These are phyloP conservation scores for Miichthys miiuy DNA, from an alignment of 2,797 vertebrate genomes.

Conservation along the genomic window DNA sequence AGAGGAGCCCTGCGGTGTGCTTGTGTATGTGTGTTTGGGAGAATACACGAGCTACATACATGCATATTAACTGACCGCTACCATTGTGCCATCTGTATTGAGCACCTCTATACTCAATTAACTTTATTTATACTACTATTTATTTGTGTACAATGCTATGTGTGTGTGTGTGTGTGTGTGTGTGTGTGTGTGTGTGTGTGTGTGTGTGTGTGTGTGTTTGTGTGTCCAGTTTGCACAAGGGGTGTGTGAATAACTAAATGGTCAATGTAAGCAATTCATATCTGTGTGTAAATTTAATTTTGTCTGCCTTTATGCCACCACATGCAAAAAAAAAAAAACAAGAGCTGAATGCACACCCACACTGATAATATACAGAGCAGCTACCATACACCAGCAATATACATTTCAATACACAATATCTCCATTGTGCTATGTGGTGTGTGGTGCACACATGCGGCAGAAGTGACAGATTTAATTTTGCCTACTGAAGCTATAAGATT, in stretches of 20 bases:
- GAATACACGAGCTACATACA: slow-evolving; percentile 28
- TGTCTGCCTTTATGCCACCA: slow-evolving; percentile 39
- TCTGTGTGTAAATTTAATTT: slow-evolving; percentile 43
- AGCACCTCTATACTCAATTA: slow-evolving; percentile 4
- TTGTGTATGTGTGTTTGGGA: slow-evolving; percentile 22
- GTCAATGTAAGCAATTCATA: slow-evolving; percentile 44
- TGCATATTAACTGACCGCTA: slow-evolving; percentile 50
- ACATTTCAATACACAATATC: slow-evolving; percentile 29
- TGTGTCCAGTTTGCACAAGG: slow-evolving; percentile 24
- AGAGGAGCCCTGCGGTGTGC: slow-evolving; percentile 53
- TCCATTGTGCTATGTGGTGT: slow-evolving; percentile 29
- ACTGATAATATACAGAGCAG: slow-evolving; percentile 33
- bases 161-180: slow-evolving; percentile 1
- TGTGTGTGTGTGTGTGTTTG: slow-evolving; percentile 6
- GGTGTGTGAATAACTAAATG: slow-evolving; percentile 22
- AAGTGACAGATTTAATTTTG: slow-evolving; percentile 62
- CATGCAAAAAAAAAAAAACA: slow-evolving; percentile 12
- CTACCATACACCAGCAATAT: slow-evolving; percentile 42
- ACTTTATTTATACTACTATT: slow-evolving; percentile 7
- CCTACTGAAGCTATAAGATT: slow-evolving; percentile 40
- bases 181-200: slow-evolving; percentile 16
- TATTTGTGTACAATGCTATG: neutral
- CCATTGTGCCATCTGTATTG: slow-evolving; percentile 27
- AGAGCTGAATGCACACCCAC: slow-evolving; percentile 31
- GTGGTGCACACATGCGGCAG: neutral